Conservation (phyloP, 2,888 invertebrate species). For the Drosophila limbata region DNA sequence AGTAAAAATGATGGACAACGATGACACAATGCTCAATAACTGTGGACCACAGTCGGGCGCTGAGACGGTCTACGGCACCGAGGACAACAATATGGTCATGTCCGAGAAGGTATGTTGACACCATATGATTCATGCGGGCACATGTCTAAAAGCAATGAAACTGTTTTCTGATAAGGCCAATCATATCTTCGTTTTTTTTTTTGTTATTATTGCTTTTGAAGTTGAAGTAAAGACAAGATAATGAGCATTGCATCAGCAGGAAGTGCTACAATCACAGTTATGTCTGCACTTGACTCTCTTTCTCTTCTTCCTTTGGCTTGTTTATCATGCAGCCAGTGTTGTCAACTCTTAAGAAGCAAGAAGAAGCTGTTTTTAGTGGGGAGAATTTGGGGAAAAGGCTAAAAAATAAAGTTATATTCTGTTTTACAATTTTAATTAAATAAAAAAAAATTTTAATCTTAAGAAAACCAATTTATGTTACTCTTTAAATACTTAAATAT, state of each 20-base stretch:
- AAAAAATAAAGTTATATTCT: too few species aligned
- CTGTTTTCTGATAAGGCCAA: constrained; percentile 38
- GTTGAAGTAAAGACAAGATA: constrained; percentile 35
- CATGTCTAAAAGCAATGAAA: constrained; percentile 1
- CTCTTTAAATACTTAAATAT: too few species aligned
- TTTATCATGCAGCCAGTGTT: constrained; percentile 64
- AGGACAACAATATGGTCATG: constrained; percentile 98
- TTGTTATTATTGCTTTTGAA: constrained; percentile 15
- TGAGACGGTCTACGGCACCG: constrained; percentile 97
- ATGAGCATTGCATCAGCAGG: constrained; percentile 47
- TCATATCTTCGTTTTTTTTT: constrained; percentile 22
- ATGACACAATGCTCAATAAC: constrained; percentile 83
- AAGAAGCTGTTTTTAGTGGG: background rate
- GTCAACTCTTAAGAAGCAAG: background rate
- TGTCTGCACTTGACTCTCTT: constrained; percentile 38
- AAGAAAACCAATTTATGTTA: too few species aligned
- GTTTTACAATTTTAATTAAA: background rate
- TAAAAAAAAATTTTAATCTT: too few species aligned
- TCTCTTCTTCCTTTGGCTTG: constrained; percentile 33
- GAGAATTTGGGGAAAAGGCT: background rate
- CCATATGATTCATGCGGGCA: constrained; percentile 54
- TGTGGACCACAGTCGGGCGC: constrained; percentile 87
- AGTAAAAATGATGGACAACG: constrained; percentile 82
- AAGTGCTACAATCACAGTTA: constrained; percentile 59
- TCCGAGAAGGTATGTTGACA: constrained; percentile 91